Conservation (phyloP, 2,888 invertebrate genomes). For the Myopa tessellatipennis region DNA sequence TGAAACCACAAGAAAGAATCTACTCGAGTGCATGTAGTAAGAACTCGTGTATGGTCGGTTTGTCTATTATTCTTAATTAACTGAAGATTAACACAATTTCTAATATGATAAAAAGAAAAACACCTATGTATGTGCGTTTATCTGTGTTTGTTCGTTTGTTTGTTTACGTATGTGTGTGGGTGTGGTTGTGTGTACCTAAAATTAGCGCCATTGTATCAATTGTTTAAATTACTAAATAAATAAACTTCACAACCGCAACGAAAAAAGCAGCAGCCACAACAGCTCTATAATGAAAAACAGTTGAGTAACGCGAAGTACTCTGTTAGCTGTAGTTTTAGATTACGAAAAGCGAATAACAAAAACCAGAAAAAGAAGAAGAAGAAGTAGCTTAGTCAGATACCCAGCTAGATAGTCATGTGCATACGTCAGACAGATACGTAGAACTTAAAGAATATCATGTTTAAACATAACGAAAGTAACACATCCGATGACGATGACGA, state of each 20-base stretch:
- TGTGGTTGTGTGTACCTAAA: neutral
- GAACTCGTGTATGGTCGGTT: too few species aligned
- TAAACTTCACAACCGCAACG: constrained; percentile 16
- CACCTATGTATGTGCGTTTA: too few species aligned
- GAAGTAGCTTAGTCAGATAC: neutral
- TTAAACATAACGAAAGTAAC: neutral
- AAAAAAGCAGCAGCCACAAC: neutral
- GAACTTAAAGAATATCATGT: neutral
- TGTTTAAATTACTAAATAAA: constrained; percentile 30
- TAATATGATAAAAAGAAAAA: too few species aligned
- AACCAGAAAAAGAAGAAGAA: neutral
- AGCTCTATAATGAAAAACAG: neutral
- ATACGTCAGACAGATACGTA: neutral
- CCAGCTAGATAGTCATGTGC: neutral
- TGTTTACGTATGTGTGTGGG: too few species aligned
- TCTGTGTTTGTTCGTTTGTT: too few species aligned
- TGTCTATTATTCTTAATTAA: too few species aligned
- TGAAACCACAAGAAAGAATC: too few species aligned
- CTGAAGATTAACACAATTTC: too few species aligned
- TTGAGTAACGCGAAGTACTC: neutral
- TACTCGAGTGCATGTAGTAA: too few species aligned
- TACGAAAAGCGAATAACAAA: neutral
- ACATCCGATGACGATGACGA: neutral
- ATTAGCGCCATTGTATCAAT: constrained; percentile 27
- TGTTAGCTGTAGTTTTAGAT: neutral